Conservation (phyloP, 1,140 invertebrate species). For the Penaeus indicus region DNA sequence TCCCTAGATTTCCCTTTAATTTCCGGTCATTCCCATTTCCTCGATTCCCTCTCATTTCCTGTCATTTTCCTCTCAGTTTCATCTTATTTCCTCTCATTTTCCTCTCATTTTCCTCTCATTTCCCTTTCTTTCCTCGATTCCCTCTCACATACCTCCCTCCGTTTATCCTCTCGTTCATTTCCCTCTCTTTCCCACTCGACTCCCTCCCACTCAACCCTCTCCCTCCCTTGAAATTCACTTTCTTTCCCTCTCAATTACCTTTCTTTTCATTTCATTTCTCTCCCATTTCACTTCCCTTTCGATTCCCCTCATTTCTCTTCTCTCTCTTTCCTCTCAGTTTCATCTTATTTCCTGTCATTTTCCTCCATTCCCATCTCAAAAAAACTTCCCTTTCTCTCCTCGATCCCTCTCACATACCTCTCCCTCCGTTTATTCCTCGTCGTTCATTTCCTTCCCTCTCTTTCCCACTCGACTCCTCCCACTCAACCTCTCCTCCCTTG, state of each 20-base stretch:
- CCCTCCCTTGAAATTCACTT: neutral
- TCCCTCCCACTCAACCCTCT: neutral
- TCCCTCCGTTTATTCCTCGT: neutral
- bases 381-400: neutral
- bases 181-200: too few species aligned
- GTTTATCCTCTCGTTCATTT: too few species aligned
- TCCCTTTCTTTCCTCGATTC: too few species aligned
- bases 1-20: too few species aligned
- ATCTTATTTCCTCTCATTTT: too few species aligned
- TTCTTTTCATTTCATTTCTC: neutral
- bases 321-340: neutral
- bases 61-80: too few species aligned
- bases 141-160: too few species aligned
- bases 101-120: too few species aligned
- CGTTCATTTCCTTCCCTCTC: neutral
- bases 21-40: too few species aligned
- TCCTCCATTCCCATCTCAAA: neutral
- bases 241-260: neutral
- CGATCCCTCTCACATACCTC: neutral
- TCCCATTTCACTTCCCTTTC: neutral
- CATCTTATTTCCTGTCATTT: neutral
- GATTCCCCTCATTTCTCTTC: neutral
- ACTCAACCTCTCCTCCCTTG: neutral
- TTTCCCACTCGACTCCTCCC: neutral
- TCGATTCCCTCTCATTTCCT: too few species aligned